A percentile compares a stretch with the other conserved stretches of the same genome.
Evolutionary conservation across 2,888 invertebrate genomes (phyloP).

Genomic region (Meganola albula): DNA sequence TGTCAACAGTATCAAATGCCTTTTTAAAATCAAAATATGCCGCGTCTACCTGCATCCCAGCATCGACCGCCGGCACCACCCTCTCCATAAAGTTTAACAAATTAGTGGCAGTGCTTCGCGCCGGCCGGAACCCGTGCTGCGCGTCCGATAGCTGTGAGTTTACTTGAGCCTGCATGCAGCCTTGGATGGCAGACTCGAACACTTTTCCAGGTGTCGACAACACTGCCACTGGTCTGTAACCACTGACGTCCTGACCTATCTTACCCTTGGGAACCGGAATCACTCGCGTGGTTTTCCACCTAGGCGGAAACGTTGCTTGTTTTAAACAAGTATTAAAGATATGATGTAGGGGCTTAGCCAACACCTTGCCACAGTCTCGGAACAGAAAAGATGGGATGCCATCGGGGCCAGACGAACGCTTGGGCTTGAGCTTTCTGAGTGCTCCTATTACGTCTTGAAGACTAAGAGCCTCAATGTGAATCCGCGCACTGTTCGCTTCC

Average conservation of each 20-base stretch:
- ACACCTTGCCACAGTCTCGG: not conserved
- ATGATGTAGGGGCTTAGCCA: not conserved
- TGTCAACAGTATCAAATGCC: too few species aligned
- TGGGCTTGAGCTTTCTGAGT: slow-evolving; percentile 1
- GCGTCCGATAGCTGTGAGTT: not conserved
- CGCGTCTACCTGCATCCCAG: not conserved
- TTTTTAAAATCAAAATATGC: too few species aligned
- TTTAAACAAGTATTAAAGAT: not conserved
- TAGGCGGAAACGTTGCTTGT: not conserved
- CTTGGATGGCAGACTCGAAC: slow-evolving; percentile 3
- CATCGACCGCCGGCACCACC: not conserved
- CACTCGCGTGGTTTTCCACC: too few species aligned
- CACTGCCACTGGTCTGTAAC: slow-evolving; percentile 4
- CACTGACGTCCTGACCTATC: not conserved
- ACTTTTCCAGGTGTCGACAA: slow-evolving; percentile 4
- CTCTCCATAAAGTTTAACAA: not conserved
- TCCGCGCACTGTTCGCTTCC: not conserved
- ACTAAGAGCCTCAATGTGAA: not conserved
- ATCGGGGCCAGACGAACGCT: too few species aligned
- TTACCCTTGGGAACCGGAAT: not conserved
- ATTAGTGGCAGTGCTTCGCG: slow-evolving; percentile 1
- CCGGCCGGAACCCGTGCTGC: slow-evolving; percentile 3
- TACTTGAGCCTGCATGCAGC: not conserved
- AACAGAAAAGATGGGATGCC: too few species aligned
- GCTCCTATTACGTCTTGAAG: not conserved